A percentile compares a stretch with the other conserved stretches of the same genome.
phyloP scores from a whole-genome alignment of 2,113 vertebrate genomes.

The Rhineura floridana region DNA sequence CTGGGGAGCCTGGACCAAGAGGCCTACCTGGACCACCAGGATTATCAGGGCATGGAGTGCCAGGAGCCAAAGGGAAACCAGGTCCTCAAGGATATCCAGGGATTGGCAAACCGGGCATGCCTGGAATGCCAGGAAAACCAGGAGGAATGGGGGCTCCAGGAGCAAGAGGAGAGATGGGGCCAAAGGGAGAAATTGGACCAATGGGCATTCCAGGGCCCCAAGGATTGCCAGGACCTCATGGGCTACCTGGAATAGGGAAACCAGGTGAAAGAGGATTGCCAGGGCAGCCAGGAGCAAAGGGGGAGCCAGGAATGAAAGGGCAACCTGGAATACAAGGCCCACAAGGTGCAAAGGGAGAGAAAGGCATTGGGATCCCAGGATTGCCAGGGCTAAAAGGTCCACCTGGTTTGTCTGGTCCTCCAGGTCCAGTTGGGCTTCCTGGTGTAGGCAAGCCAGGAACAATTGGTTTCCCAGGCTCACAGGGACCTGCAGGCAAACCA shows the following conservation, averaged over 20 bases:
- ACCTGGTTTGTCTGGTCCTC: slow-evolving; percentile 84
- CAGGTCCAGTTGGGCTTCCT: slow-evolving; percentile 87
- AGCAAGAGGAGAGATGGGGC: slow-evolving; percentile 88
- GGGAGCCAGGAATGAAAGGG: slow-evolving; percentile 93
- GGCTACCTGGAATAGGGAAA: slow-evolving; percentile 91
- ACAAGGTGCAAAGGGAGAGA: slow-evolving; percentile 93
- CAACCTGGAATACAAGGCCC: slow-evolving; percentile 88
- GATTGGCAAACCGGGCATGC: slow-evolving; percentile 91
- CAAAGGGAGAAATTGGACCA: slow-evolving; percentile 83
- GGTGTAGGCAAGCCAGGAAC: slow-evolving; percentile 91
- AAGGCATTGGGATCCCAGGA: slow-evolving; percentile 88
- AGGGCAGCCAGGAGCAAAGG: slow-evolving; percentile 88
- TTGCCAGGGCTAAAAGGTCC: slow-evolving; percentile 90
- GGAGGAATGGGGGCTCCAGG: slow-evolving; percentile 88
- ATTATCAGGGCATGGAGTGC: slow-evolving; percentile 81
- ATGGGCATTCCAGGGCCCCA: slow-evolving; percentile 87
- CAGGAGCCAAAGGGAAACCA: slow-evolving; percentile 87
- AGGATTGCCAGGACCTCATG: slow-evolving; percentile 87
- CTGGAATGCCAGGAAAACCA: slow-evolving; percentile 90
- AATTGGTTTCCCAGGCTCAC: slow-evolving; percentile 88
- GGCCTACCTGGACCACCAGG: slow-evolving; percentile 91
- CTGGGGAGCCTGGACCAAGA: slow-evolving; percentile 85
- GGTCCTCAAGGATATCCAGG: slow-evolving; percentile 88
- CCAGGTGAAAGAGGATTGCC: slow-evolving; percentile 88
- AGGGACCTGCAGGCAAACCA: slow-evolving; percentile 86